Base-by-base conservation (phyloP, 1,140 invertebrate genomes). In the Pseudobourletiella spinata region DNA sequence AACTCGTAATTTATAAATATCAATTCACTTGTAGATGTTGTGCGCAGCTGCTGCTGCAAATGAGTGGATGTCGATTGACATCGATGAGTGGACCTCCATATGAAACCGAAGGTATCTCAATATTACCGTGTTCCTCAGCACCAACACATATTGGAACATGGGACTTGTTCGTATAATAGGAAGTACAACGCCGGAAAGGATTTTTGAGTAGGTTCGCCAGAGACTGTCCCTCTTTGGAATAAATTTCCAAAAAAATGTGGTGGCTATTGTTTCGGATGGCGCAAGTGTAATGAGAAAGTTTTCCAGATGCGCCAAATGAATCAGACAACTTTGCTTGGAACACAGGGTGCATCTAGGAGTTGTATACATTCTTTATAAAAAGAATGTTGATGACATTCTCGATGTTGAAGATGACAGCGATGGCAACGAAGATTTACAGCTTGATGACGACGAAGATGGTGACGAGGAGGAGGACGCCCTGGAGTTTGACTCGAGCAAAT, bases 301-400 rank as follows among this genome's bases (percentile, higher is more conserved):
- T n/a, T n/a, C n/a, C n/a, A n/a, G n/a, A 28, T 30, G 1, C 35
- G 26, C 11, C 3, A 11, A 20, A 15, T 30, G 1, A 30, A 30
- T 6, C 26, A 62, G 11, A n/a, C 51, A 56, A 22, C 35, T 62
- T 1, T 62, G 60, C 28, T 11, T 62, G 20, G 60, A 30, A 8
- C 60, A 62, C 46, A 52, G 51, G 22, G 48, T 57, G 2, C 60
- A 62, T 16, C 20, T 62, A 18, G 62, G 30, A 28, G 57, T 64
- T 14, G 28, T 35, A 1, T 44, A 64, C 16, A 18, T 35, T 22
- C 35, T 64, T 11, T 64, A 64, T 26, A 58, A 25, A 43, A 26
- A 28, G 28, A 11, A 32, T 22, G 29, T 6, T 14, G 32, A 57
- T 15, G 55, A 57, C 15, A 42, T 15, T n/a, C 3, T 11, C 4